Conservation (phyloP, 1,140 invertebrate genomes). For the Frieseomelitta varia region DNA sequence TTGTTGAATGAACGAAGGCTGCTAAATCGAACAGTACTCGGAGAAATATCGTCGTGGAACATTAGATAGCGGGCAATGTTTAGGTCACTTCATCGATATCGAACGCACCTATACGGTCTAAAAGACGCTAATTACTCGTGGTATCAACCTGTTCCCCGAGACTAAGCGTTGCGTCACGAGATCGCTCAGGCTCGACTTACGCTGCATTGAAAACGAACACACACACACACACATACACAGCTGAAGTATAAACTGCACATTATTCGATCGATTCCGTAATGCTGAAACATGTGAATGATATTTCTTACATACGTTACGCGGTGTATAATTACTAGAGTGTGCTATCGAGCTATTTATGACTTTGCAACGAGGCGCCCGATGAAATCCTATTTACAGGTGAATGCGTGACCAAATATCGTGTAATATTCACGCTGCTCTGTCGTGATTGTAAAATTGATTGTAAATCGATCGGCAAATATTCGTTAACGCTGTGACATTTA, state of each 20-base stretch:
- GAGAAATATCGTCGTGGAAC: neutral
- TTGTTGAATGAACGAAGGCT: no score
- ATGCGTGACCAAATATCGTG: neutral
- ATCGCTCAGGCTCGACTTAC: neutral
- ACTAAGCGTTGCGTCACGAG: neutral
- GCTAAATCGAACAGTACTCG: neutral
- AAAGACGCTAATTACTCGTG: slow-evolving; percentile 2
- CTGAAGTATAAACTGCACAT: neutral
- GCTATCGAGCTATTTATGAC: neutral
- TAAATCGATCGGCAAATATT: slow-evolving; percentile 3
- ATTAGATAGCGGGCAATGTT: neutral
- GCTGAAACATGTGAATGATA: slow-evolving; percentile 10
- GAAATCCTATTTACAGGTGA: neutral
- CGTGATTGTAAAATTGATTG: neutral
- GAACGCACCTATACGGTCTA: neutral
- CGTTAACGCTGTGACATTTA: neutral
- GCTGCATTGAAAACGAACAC: neutral
- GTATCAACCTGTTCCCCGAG: slow-evolving; percentile 11
- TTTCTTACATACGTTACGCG: neutral
- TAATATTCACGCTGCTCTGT: neutral
- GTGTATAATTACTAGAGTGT: neutral
- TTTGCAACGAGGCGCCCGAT: neutral
- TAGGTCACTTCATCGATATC: neutral
- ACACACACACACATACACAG: no score
- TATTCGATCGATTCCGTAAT: slow-evolving; percentile 9